These are phyloP conservation scores for Chlorospingus flavigularis DNA, from an alignment of 2,797 vertebrate species.

Conservation along the genomic window DNA sequence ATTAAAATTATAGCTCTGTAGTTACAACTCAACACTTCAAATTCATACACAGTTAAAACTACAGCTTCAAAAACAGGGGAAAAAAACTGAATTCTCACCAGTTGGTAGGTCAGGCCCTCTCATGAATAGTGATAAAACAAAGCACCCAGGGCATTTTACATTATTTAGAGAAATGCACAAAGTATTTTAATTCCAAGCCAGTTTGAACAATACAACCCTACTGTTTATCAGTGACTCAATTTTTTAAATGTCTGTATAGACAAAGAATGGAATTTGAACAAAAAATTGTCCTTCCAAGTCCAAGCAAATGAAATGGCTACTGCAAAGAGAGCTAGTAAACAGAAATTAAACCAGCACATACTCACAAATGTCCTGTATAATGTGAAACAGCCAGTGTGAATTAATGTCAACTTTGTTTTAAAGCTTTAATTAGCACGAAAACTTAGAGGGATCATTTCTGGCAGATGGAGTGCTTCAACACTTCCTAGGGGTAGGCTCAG, in stretches of 20 bases:
- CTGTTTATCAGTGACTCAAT: not conserved
- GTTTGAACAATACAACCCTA: not conserved
- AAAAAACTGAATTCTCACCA: not conserved
- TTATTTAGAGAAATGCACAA: not conserved
- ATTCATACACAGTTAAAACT: not conserved
- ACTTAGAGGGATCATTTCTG: not conserved
- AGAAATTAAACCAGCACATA: not conserved
- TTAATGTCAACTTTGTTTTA: not conserved
- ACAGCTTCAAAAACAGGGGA: not conserved
- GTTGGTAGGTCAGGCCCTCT: not conserved
- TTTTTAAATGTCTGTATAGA: not conserved
- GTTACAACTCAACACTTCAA: not conserved
- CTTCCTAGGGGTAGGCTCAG: not conserved
- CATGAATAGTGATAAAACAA: not conserved
- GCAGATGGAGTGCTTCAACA: not conserved
- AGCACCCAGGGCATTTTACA: not conserved
- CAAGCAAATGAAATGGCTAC: not conserved
- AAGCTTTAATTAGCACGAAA: conserved; percentile 2
- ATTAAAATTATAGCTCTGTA: not conserved
- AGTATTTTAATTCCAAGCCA: not conserved
- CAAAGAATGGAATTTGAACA: conserved; percentile 1
- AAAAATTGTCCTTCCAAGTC: not conserved
- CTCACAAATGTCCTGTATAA: not conserved
- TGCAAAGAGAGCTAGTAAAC: not conserved
- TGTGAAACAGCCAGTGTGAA: not conserved